A percentile compares a stretch with the other conserved stretches of the same genome.
Evolutionary conservation across 2,888 invertebrate species (phyloP).

Genomic region (Lycophotia porphyrea): DNA sequence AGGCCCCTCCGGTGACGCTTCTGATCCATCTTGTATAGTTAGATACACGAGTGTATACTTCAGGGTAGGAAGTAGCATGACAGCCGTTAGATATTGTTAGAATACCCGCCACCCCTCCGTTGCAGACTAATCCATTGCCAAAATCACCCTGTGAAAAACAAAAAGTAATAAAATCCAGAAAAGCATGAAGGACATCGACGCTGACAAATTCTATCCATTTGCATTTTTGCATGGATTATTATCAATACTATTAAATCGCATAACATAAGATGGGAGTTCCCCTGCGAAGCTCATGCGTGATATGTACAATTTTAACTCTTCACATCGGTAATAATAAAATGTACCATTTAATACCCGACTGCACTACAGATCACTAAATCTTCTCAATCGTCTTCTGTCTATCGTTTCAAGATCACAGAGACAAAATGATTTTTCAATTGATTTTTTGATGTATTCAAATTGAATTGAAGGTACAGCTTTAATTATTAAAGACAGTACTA

Average conservation of each 20-base stretch:
- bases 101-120: conserved; percentile 74
- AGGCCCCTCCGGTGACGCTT: conserved; percentile 69
- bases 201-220: neutral
- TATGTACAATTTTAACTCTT: neutral
- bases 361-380: neutral
- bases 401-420: neutral
- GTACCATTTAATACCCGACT: neutral
- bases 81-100: conserved; percentile 71
- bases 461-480: neutral
- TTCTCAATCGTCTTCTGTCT: neutral
- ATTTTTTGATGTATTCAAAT: neutral
- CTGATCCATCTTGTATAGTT: conserved; percentile 77
- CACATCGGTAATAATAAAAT: neutral
- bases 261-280: neutral
- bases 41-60: conserved; percentile 77
- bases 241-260: neutral
- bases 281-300: neutral
- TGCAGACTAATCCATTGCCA: conserved; percentile 76
- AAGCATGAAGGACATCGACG: neutral
- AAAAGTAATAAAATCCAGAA: neutral
- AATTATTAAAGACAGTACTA: neutral
- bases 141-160: conserved; percentile 72
- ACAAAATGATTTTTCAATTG: neutral
- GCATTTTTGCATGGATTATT: neutral
- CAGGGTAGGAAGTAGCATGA: conserved; percentile 68